Evolutionary conservation across 2,113 vertebrate genomes (phyloP), one percentile per base, ranked within the genome.

Genomic region (Salvelinus fontinalis): DNA sequence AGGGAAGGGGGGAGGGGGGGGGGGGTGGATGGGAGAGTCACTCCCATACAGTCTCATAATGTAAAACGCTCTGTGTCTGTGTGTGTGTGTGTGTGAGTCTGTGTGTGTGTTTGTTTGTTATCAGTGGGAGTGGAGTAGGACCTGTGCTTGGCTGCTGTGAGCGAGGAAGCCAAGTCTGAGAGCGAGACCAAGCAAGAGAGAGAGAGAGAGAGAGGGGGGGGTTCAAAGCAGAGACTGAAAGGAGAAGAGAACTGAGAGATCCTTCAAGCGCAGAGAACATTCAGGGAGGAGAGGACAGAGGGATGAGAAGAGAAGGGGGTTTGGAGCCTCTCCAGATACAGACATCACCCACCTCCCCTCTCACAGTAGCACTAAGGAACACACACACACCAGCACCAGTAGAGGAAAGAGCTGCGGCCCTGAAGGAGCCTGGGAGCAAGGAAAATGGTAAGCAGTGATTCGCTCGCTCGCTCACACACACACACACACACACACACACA

Each of bases 151-250:
- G 87, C 87, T 86, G 88, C 90, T 44, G 90, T 85, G 89, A 90
- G 85, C 85, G 79, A 88, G 88, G 85, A 79, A 90, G 86, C 89
- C 84, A 84, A 92, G 85, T 88, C 86, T 54, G 39, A 44, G 39
- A 44, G 39, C 0, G 9, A 44, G 39, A 44, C 9, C 26, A 1
- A 44, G 39, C 2, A 0, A 31, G 65, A 29, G 65, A 67, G 26
- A 31, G 65, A 67, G 65, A 26, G 26, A 54, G 13, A 6, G 26
- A 4, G 27, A 4, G 26, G 3, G 26, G 26, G 69, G 84, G 81
- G 88, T 90, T 91, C 90, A 91, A 91, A 90, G 91, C 85, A 73
- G 87, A 84, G 86, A 91, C 86, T 88, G 87, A 90, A 77, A 87
- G 90, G 88, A 86, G 90, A 88, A 86, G 16, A 54, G 51, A 54